Conservation (phyloP, 2,113 vertebrate genomes). For the Anthoscopus minutus region DNA sequence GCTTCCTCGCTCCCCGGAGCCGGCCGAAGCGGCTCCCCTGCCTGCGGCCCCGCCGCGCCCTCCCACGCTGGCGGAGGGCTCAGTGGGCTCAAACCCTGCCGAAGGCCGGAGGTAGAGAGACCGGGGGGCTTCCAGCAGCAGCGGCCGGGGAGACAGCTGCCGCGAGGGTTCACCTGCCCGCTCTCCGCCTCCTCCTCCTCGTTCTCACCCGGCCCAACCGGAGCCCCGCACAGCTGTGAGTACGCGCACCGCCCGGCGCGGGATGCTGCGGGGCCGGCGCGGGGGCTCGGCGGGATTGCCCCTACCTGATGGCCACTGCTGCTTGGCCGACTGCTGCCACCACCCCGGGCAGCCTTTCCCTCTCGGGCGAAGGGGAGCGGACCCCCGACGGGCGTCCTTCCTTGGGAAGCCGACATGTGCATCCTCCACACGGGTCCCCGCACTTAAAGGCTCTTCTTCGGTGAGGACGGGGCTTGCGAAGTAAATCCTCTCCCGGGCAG, state of each 20-base stretch:
- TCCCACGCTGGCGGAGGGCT: background rate
- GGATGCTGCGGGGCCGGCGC: background rate
- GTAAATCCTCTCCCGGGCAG: background rate
- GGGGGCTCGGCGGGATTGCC: background rate
- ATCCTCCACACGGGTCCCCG: rapidly evolving
- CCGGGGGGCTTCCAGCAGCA: background rate
- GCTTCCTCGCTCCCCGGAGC: background rate
- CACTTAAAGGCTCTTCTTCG: background rate
- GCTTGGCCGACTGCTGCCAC: background rate
- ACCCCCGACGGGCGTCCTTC: background rate
- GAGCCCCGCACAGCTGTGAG: background rate
- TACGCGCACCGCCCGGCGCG: background rate
- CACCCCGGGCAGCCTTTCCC: background rate
- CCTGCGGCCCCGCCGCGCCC: background rate
- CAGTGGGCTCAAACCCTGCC: background rate
- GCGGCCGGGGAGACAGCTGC: background rate
- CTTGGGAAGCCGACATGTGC: no score
- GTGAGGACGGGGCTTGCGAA: background rate
- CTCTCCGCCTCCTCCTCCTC: background rate
- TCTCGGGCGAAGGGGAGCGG: no score
- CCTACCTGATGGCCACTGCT: background rate
- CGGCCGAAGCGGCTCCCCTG: background rate
- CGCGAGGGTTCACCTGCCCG: background rate
- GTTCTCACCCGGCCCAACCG: background rate
- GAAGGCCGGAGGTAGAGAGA: no score